Base-by-base conservation (phyloP, 2,113 vertebrate species). In the Lagopus leucura region DNA sequence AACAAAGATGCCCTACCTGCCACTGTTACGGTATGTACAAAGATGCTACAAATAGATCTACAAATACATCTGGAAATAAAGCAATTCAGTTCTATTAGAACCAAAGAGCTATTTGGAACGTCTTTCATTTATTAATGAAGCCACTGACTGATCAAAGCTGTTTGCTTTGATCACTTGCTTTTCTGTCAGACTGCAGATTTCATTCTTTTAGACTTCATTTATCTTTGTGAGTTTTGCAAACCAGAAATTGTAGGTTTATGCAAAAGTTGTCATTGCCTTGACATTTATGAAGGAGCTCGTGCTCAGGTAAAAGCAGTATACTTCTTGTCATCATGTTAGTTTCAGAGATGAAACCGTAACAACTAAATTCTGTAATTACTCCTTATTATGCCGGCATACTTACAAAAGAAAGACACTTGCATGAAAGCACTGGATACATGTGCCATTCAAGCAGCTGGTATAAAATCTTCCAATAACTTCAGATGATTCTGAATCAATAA, bases 21-120 rank as follows among this genome's bases (percentile, higher is more conserved):
- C 67, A 2, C 24, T 24, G 7, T 22, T 50, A 18, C 0, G 1
- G 48, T 18, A 61, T 22, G 25, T 45, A 36, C 63, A n/a, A 30
- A 69, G 28, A 40, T 38, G 5, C 20, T 48, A 11, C 13, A 75
- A 89, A 65, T 3, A 91, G 32, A 47, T 42, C 24, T 36, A 36
- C 36, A 77, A 81, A 48, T 27, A 77, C 10, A 45, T 32, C 32
- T 86, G 19, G 22, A 85, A 12, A 73, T 36, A 80, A 90, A 82
- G 8, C 20, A 84, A n/a, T 20, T 63, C 2, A 0, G 3, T 60
- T 78, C 24, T 67, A 13, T 66, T 64, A 78, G 3, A 0, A 3
- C 11, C 71, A 43, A 88, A 67, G 32, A 1, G 8, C 34, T 81
- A 34, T 69, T 69, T 61, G 25, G 22, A 77, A 47, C 3, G 21